Evolutionary conservation across 2,797 vertebrate species (phyloP).

Genomic region (Sarcoramphus papa): DNA sequence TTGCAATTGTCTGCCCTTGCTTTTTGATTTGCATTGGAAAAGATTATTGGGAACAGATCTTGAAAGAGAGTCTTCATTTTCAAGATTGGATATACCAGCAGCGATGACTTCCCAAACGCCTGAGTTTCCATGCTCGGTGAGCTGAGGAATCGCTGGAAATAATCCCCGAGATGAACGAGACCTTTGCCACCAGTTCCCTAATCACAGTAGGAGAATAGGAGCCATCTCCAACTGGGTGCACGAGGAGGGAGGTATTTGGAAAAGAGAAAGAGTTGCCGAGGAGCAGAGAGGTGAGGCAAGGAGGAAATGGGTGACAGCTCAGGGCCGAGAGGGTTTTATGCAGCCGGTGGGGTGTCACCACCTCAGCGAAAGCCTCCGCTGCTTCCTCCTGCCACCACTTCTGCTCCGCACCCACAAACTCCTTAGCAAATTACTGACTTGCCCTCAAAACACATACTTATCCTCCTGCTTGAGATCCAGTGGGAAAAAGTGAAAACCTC

Average conservation of each 20-base stretch:
- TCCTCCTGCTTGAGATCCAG: not conserved
- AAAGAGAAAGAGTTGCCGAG: not conserved
- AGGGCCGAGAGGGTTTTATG: not conserved
- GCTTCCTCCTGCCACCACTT: not conserved
- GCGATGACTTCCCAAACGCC: not conserved
- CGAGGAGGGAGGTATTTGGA: not conserved
- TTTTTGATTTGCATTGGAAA: not conserved
- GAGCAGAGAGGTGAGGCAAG: not conserved
- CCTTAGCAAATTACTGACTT: no score
- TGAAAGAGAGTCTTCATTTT: not conserved
- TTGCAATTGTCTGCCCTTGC: not conserved
- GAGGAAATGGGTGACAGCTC: not conserved
- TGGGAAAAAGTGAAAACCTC: not conserved
- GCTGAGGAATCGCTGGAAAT: not conserved
- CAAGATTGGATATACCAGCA: accelerated
- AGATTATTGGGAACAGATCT: not conserved
- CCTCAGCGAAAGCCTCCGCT: not conserved
- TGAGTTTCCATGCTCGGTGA: not conserved
- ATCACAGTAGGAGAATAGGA: not conserved
- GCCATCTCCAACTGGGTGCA: not conserved
- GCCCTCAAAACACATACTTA: not conserved
- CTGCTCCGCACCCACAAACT: not conserved
- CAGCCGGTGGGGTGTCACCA: not conserved
- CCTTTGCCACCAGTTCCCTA: not conserved
- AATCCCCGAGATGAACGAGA: not conserved